Base-by-base conservation (phyloP, 2,113 vertebrate genomes). In the Crotalus helleri region DNA sequence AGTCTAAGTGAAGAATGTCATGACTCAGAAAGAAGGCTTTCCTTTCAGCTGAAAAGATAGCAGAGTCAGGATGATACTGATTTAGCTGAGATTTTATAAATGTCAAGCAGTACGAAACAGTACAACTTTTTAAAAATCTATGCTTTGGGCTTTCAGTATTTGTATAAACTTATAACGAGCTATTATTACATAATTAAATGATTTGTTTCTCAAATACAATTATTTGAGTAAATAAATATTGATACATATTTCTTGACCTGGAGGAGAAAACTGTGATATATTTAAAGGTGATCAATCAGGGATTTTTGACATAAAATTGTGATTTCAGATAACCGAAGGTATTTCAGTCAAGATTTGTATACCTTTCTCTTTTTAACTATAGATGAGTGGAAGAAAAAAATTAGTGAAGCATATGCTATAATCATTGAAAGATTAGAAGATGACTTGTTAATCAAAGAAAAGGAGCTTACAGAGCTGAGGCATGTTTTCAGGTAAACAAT, bases 341-440 rank as follows among this genome's bases (percentile, higher is more conserved):
- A 46, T 58, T 58, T 29, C 24, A 46, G 51, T 39, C 93, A 95
- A 12, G 61, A 26, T 93, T 91, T 94, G 26, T 92, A 4, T 6
- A 61, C 21, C 8, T 54, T 15, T 57, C 85, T 2, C 0, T 90
- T 90, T 90, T 95, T 94, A 92, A 69, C 94, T 88, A 51, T 94
- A 99, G 99, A 99, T 96, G 99, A 99, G 93, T 99, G 99, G 99
- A 99, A 99, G 98, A 99, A 99, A 97, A 99, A 99, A 94, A 98
- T 99, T 88, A 98, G 98, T 19, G 99, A 99, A 96, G 99, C 99
- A 0, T 99, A 99, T 33, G 94, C 98, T 74, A 97, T 98, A 39
- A 98, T 99, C 94, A 95, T 97, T 0, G 98, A 99, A 93, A 97
- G 97, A 89, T 55, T 99, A 95, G 98, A 99, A 92, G 98, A 99